A percentile compares a stretch with the other conserved stretches of the same genome.
These are phyloP conservation scores for Lonchura striata DNA, from an alignment of 2,113 vertebrate species.

Conservation along the genomic window DNA sequence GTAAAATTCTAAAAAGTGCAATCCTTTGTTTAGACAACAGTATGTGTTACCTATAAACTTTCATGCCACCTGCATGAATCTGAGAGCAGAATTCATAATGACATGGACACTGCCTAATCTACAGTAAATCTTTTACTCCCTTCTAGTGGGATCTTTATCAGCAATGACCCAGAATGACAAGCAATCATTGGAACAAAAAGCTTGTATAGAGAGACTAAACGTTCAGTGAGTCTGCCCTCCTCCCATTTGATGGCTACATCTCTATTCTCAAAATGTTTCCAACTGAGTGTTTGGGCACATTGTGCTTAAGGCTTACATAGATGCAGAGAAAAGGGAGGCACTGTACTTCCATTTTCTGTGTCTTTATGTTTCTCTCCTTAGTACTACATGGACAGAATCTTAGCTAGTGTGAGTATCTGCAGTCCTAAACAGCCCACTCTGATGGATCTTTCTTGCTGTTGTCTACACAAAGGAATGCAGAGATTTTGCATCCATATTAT, in stretches of 20 bases:
- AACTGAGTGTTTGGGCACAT: neutral
- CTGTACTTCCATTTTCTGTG: neutral
- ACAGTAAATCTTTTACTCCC: conserved; percentile 20
- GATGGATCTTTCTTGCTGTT: neutral
- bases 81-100: conserved; percentile 42
- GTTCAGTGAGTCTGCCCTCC: neutral
- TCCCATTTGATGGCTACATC: neutral
- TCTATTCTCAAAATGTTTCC: neutral
- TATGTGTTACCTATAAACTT: neutral
- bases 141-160: conserved; percentile 27
- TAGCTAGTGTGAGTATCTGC: neutral
- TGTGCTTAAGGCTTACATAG: neutral
- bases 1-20: neutral
- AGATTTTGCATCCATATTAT: neutral
- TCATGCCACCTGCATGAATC: conserved; percentile 15
- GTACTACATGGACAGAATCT: neutral
- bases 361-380: neutral
- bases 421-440: neutral
- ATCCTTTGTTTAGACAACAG: neutral
- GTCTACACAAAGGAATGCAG: neutral
- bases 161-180: conserved; percentile 51
- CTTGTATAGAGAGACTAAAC: neutral
- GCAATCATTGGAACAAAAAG: conserved; percentile 25
- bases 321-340: neutral
- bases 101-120: neutral